Base-by-base conservation (phyloP, 2,797 vertebrate species). In the Crax fasciolata region DNA sequence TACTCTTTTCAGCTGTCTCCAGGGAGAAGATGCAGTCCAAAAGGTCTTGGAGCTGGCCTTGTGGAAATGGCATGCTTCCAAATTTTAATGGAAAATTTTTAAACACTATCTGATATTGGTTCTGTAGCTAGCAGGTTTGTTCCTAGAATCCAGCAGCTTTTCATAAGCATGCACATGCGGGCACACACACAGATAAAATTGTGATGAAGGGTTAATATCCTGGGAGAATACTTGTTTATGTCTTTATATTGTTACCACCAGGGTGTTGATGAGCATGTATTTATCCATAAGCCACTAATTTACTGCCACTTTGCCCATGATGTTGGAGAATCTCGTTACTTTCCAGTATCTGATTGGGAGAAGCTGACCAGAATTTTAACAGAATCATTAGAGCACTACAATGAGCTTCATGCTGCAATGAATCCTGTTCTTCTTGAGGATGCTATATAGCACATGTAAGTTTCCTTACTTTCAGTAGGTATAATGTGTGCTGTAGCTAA, bases 281-380 rank as follows among this genome's bases (percentile, higher is more conserved):
- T 99, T 96, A 99, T 99, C 97, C 98, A 98, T 98, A 99, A 99
- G 97, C 98, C 98, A 80, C 97, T 99, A 97, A 98, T 99, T 97
- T 99, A 99, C 98, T 99, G 97, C 97, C 98, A 99, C 97, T 99
- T 99, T 97, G 98, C 98, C 91, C 98, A 97, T 54, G 98, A 98
- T 65, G 95, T 98, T 95, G 99, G 98, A 94, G 99, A 99, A 97
- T 97, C 98, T 94, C 87, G 97, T 88, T 99, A 99, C 97, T 98
- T 98, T 91, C 98, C 90, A 4, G 97, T 97, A 88, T 98, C 98
- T 90, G 98, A 99, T 96, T 99, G 98, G 98, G 98, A 99, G 97
- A 99, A 98, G 97, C 98, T 99, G 96, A 98, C 98, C 97, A 98
- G 98, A 98, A 99, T 98, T 67, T 98, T 99, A 97, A 98, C 95